A percentile compares a stretch with the other conserved stretches of the same genome.
Conservation (phyloP, 2,113 vertebrate species). For the Coreoperca whiteheadi region DNA sequence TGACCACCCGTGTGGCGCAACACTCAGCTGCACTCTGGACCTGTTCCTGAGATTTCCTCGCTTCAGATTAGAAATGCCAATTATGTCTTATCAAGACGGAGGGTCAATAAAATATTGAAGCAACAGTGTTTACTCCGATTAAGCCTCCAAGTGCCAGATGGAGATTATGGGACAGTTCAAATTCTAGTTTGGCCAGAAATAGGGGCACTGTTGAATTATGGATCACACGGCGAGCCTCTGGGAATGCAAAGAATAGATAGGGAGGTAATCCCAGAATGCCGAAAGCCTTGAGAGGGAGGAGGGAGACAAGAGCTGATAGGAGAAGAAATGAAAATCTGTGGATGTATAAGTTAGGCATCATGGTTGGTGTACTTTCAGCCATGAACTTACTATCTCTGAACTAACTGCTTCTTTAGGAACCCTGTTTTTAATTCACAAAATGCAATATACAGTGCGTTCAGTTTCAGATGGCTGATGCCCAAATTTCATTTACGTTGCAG, state of each 20-base stretch:
- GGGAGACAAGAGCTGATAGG: constrained; percentile 64
- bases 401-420: constrained; percentile 24
- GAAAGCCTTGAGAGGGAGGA: constrained; percentile 58
- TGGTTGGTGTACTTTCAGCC: constrained; percentile 48
- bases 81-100: constrained; percentile 79
- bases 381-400: constrained; percentile 41
- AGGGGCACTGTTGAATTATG: constrained; percentile 79
- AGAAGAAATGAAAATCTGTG: constrained; percentile 51
- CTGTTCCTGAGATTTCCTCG: constrained; percentile 60
- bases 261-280: constrained; percentile 79
- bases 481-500: constrained; percentile 35
- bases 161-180: constrained; percentile 79
- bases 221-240: constrained; percentile 74
- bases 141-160: constrained; percentile 78
- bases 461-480: constrained; percentile 36
- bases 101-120: constrained; percentile 82
- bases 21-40: constrained; percentile 39
- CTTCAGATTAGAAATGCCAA: constrained; percentile 79
- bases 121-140: constrained; percentile 81
- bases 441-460: constrained; percentile 10
- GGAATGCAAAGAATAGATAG: constrained; percentile 78
- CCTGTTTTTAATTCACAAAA: constrained; percentile 24
- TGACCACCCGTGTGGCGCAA: constrained; percentile 58
- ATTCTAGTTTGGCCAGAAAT: constrained; percentile 78
- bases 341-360: constrained; percentile 63